Base-by-base conservation (phyloP, 2,113 vertebrate genomes). In the Thymallus thymallus region DNA sequence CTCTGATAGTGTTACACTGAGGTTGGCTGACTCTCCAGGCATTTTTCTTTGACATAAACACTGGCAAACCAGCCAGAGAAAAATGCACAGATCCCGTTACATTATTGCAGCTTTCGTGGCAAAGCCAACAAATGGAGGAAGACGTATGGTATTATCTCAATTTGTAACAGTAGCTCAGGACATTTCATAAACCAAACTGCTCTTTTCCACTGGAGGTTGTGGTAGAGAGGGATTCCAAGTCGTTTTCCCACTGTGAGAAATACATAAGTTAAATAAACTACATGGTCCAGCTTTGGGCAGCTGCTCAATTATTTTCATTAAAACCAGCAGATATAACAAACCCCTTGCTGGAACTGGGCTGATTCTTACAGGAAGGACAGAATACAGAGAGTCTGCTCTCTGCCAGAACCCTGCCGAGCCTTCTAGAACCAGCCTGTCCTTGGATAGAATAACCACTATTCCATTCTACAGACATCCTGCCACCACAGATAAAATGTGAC, bases 251-350 rank as follows among this genome's bases (percentile, higher is more conserved):
- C 22, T 65, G 67, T 69, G 71, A 78, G 74, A 83, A 79, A 79
- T 75, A 61, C 69, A 73, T 58, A 77, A 77, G 77, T 76, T 80
- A 73, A 83, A 84, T 69, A 80, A 80, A 76, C 74, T 70, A 6
- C 10, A 77, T 65, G 72, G 75, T 79, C 73, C 72, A 69, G 76
- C 61, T 74, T 30, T 76, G 64, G 75, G 6, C 74, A 73, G 70
- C 30, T 13, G 32, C 68, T 78, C 71, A 82, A 69, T 74, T 41
- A 69, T 61, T 58, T 73, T 82, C 77, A 75, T 82, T 79, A 76
- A 80, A 77, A 67, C 73, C 77, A 78, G 58, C 76, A 76, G 80
- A 71, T 71, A 62, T 75, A 76, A 60, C 56, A 60, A 60, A 23
- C 5, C n/a, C 73, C 73, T 68, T 6, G 41, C 29, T 32, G 26